A percentile compares a stretch with the other conserved stretches of the same genome.
These are phyloP conservation scores for Diaprepes abbreviatus DNA, from an alignment of 2,888 invertebrate species.

Conservation along the genomic window DNA sequence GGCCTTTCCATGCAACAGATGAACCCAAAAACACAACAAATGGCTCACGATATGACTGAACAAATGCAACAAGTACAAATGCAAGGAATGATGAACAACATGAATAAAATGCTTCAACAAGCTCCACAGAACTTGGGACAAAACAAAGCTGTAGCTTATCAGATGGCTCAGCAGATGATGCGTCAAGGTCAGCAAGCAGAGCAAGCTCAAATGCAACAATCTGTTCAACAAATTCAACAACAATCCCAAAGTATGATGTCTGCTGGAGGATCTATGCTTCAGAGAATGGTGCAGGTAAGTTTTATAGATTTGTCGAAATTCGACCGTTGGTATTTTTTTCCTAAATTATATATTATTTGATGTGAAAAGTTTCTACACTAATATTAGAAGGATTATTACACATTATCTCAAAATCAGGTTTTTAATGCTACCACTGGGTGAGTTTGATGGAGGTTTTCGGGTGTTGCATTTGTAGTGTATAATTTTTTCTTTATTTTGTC, in stretches of 20 bases:
- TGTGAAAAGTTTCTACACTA: too few species aligned
- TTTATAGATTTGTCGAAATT: too few species aligned
- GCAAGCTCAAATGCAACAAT: slow-evolving; percentile 6
- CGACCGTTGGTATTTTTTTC: too few species aligned
- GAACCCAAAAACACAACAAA: background rate
- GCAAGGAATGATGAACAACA: background rate
- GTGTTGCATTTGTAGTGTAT: too few species aligned
- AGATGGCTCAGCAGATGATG: slow-evolving; percentile 6
- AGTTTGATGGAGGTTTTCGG: too few species aligned
- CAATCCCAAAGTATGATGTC: background rate
- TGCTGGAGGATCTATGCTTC: background rate
- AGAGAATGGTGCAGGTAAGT: slow-evolving; percentile 15
- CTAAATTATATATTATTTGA: background rate
- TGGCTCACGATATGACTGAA: background rate
- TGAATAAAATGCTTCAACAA: background rate
- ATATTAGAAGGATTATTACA: too few species aligned
- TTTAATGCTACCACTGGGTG: too few species aligned
- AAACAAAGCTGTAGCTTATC: background rate
- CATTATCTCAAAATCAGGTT: too few species aligned
- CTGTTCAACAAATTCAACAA: slow-evolving; percentile 14
- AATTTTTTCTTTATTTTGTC: too few species aligned
- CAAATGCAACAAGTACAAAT: background rate
- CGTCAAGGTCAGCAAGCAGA: slow-evolving; percentile 3
- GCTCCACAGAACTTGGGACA: too few species aligned
- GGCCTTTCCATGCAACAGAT: background rate